Conservation (phyloP, 2,797 vertebrate species). For the Peromyscus attwateri region DNA sequence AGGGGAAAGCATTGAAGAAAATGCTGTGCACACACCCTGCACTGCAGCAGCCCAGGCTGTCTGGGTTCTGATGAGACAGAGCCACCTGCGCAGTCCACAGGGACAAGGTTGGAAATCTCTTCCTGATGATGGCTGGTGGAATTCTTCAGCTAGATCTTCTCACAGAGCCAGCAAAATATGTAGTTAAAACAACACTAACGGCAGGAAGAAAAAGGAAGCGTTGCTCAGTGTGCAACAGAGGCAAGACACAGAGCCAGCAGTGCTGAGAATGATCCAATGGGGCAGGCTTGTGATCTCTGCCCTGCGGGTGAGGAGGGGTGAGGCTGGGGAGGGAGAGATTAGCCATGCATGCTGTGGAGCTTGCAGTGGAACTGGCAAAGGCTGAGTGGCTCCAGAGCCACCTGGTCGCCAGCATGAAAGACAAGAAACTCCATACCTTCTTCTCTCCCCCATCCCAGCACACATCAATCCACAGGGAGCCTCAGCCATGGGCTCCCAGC, state of each 20-base stretch:
- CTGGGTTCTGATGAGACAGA: neutral
- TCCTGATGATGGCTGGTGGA: neutral
- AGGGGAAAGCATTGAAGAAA: neutral
- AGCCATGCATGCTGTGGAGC: neutral
- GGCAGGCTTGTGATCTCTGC: fast-evolving
- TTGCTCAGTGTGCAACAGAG: neutral
- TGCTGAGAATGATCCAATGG: fast-evolving
- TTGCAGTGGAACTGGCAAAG: neutral
- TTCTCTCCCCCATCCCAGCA: neutral
- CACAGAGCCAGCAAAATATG: neutral
- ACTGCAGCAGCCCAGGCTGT: too few relatives aligned
- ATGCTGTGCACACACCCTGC: fast-evolving
- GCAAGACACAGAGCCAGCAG: fast-evolving
- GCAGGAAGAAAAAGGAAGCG: fast-evolving
- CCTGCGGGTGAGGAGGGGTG: neutral
- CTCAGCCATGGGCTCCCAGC: fast-evolving
- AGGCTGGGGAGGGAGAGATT: neutral
- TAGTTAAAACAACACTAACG: too few relatives aligned
- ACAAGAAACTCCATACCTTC: fast-evolving
- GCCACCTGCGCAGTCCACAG: neutral
- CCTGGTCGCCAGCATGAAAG: neutral
- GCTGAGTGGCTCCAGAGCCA: neutral
- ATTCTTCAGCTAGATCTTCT: neutral
- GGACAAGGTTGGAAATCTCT: neutral
- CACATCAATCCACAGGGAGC: fast-evolving